Base-by-base conservation (phyloP, 2,888 invertebrate species). In the Rhingia rostrata region DNA sequence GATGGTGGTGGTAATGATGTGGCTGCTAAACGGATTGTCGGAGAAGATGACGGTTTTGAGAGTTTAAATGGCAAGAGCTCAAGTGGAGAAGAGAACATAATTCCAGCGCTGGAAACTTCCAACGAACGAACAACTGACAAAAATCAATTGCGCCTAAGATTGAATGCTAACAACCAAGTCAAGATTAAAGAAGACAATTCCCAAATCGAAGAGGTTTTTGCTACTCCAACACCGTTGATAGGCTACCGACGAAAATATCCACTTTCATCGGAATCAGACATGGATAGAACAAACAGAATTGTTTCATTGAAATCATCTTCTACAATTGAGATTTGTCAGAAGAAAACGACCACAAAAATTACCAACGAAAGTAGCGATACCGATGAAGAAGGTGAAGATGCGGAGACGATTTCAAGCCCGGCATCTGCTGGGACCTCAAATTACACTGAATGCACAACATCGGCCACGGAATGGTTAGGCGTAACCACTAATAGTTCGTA, bases 391-490 rank as follows among this genome's bases (percentile, higher is more conserved):
- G 92, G 91, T 39, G 92, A 93, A 49, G 93, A 93, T 88, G 94
- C 94, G 81, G 93, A 93, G 77, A 93, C 94, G 41, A 93, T 94
- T 86, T 93, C 94, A 54, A 94, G 94, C 86, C 94, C 94, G 12
- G 93, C 93, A 77, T 90, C 91, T 22, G 61, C 88, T 72, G 87
- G 87, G 6, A 89, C 89, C 70, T 89, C 91, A 81, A 91, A 92
- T 88, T 91, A 92, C 61, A 93, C 93, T n/a, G 93, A 94, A 86
- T 93, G 92, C 64, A 93, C 93, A 35, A 93, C 93, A 6, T 93
- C 93, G 6, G 94, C 96, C 88, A 95, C 96, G 53, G 97, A 97
- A 92, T 97, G 97, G 96, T 94, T 96, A 92, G 97, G 96, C 79
- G 95, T 97, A 85, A 97, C 97, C 53, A 96, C 97, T 88, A 97